Evolutionary conservation across 37 sponge, comb jelly and placozoan genomes (phyloP).

Genomic region (Chondrilla cf. caribensis): DNA sequence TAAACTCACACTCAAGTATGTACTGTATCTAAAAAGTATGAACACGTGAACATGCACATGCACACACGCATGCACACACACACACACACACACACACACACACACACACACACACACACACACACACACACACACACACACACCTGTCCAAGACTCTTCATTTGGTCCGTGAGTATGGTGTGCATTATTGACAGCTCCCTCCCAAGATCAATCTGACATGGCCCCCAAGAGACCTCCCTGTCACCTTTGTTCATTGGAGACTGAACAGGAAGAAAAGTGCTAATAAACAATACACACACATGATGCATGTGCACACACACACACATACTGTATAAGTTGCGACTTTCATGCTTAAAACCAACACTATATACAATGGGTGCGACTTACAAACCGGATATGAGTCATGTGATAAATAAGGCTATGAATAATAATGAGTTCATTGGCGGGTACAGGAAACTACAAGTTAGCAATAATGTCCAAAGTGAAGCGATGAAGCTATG

Average conservation of each 20-base stretch:
- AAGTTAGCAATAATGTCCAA: too few species aligned
- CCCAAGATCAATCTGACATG: slow-evolving; percentile 66
- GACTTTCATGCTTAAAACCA: too few species aligned
- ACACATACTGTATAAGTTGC: too few species aligned
- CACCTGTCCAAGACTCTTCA: slow-evolving; percentile 28
- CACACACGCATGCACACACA: not conserved
- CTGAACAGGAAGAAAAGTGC: not conserved
- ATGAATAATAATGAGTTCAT: too few species aligned
- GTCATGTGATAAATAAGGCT: too few species aligned
- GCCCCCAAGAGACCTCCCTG: slow-evolving; percentile 38
- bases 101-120: not conserved
- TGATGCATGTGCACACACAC: not conserved
- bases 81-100: slow-evolving; percentile 10
- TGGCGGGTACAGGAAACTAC: too few species aligned
- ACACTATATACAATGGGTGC: too few species aligned
- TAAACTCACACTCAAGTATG: too few species aligned
- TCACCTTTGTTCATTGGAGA: not conserved
- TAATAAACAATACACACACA: not conserved
- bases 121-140: not conserved
- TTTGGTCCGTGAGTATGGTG: slow-evolving; percentile 46
- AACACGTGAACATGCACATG: not conserved
- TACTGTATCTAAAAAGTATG: too few species aligned
- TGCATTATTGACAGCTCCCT: slow-evolving; percentile 82
- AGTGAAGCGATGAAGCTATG: too few species aligned
- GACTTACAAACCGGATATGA: too few species aligned